Evolutionary conservation across 2,797 vertebrate genomes (phyloP).

Genomic region (Lycodopsis pacificus): DNA sequence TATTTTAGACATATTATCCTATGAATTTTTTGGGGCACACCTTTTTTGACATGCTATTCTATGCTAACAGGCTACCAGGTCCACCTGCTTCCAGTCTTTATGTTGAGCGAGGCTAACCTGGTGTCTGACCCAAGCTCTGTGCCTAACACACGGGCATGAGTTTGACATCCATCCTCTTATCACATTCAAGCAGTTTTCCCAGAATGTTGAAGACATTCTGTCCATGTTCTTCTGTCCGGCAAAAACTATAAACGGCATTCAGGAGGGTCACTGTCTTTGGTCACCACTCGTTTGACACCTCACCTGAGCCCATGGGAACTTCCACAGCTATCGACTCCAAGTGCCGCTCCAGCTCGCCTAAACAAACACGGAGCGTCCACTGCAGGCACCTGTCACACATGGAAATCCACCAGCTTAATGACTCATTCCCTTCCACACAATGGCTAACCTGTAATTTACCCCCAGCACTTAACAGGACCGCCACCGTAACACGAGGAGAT

Average conservation of each 20-base stretch:
- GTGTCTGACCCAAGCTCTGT: neutral
- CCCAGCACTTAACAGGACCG: slow-evolving; percentile 62
- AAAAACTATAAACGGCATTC: neutral
- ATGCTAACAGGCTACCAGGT: too few relatives aligned
- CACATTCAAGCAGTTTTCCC: neutral
- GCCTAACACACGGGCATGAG: neutral
- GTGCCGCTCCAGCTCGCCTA: slow-evolving; percentile 26
- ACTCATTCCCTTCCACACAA: slow-evolving; percentile 54
- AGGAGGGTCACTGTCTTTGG: neutral
- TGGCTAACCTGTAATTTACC: slow-evolving; percentile 65
- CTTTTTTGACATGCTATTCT: too few relatives aligned
- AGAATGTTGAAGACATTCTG: neutral
- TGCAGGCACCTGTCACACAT: slow-evolving; percentile 56
- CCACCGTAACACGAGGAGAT: slow-evolving; percentile 69
- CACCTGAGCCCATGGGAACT: slow-evolving; percentile 23
- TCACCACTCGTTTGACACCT: slow-evolving; percentile 7
- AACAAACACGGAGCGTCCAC: slow-evolving; percentile 51
- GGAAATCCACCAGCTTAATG: slow-evolving; percentile 51
- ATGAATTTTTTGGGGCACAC: too few relatives aligned
- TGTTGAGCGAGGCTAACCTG: neutral
- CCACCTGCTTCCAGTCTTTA: neutral
- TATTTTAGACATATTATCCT: too few relatives aligned
- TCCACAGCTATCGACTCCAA: slow-evolving; percentile 8
- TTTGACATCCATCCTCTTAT: neutral
- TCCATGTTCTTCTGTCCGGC: neutral